Percentiles rank a stretch among this genome's conserved stretches.
Evolutionary conservation across 2,888 invertebrate species (phyloP).

Genomic region (Laspeyria flexula): DNA sequence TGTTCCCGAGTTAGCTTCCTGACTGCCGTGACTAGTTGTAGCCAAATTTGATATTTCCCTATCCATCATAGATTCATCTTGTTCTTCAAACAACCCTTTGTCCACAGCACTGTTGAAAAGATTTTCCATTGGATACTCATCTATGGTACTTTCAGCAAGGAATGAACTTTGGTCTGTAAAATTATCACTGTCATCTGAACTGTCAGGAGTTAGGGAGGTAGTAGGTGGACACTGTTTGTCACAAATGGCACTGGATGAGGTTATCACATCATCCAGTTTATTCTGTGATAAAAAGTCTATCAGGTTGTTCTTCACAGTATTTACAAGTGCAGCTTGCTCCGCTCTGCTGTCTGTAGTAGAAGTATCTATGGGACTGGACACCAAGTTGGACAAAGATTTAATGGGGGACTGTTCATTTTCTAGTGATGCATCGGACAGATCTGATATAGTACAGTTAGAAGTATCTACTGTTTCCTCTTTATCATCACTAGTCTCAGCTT

Average conservation of each 20-base stretch:
- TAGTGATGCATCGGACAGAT: constrained; percentile 64
- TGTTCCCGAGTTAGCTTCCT: constrained; percentile 69
- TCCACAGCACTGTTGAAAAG: constrained; percentile 82
- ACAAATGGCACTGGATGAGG: constrained; percentile 65
- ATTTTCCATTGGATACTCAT: constrained; percentile 83
- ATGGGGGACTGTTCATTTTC: constrained; percentile 86
- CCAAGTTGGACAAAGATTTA: constrained; percentile 87
- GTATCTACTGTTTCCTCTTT: constrained; percentile 68
- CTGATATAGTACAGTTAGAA: constrained; percentile 68
- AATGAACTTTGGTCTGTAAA: constrained; percentile 82
- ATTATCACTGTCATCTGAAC: constrained; percentile 80
- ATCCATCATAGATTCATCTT: constrained; percentile 81
- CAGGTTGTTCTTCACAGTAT: constrained; percentile 76
- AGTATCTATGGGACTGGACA: constrained; percentile 83
- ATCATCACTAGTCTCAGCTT: constrained; percentile 55
- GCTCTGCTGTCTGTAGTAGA: constrained; percentile 58
- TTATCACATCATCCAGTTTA: constrained; percentile 67
- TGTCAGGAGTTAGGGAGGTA: constrained; percentile 70
- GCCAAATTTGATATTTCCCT: constrained; percentile 81
- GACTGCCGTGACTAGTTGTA: constrained; percentile 77
- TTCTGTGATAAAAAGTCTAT: constrained; percentile 76
- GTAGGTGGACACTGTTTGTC: constrained; percentile 67
- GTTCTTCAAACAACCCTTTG: constrained; percentile 79
- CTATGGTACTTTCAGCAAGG: constrained; percentile 79
- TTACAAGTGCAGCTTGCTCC: constrained; percentile 59